Conservation (phyloP, 92 coral and sea anemone species). For the Zoanthus solanderi region DNA sequence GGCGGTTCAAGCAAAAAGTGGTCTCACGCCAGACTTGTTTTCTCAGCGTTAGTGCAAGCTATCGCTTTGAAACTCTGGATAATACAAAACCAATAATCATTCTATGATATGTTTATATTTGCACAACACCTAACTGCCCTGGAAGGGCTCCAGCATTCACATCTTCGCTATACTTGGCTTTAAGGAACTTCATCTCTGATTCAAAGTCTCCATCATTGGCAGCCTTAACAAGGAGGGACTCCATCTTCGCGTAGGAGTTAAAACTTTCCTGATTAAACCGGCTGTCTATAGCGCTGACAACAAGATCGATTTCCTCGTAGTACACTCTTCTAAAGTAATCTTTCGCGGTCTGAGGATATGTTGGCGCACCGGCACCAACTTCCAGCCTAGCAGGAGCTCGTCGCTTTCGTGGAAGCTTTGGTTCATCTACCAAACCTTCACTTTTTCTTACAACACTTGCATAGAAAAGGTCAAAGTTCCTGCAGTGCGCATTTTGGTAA, state of each 20-base stretch:
- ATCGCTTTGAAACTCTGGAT: neutral
- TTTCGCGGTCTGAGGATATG: slow-evolving; percentile 43
- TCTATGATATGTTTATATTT: neutral
- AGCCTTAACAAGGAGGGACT: slow-evolving; percentile 57
- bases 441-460: slow-evolving; percentile 4
- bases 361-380: slow-evolving; percentile 44
- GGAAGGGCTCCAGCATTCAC: neutral
- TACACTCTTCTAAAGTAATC: slow-evolving; percentile 40
- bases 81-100: neutral
- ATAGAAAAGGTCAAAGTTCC: slow-evolving; percentile 39
- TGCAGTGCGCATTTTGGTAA: slow-evolving; percentile 43
- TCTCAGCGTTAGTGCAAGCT: neutral
- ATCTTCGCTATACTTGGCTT: neutral
- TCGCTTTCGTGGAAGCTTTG: slow-evolving; percentile 47
- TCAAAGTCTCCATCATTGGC: slow-evolving; percentile 38
- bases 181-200: slow-evolving; percentile 28
- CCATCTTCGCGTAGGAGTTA: slow-evolving; percentile 54
- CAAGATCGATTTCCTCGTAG: slow-evolving; percentile 44
- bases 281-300: slow-evolving; percentile 45
- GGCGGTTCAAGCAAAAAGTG: slow-evolving; percentile 9
- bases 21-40: slow-evolving; percentile 15
- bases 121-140: neutral
- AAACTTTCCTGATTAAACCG: slow-evolving; percentile 57
- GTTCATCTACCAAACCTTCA: slow-evolving; percentile 30
- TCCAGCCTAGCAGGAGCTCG: slow-evolving; percentile 52